A percentile compares a stretch with the other conserved stretches of the same genome.
These are phyloP conservation scores for Lutjanus erythropterus DNA, from an alignment of 2,113 vertebrate species.

Conservation along the genomic window DNA sequence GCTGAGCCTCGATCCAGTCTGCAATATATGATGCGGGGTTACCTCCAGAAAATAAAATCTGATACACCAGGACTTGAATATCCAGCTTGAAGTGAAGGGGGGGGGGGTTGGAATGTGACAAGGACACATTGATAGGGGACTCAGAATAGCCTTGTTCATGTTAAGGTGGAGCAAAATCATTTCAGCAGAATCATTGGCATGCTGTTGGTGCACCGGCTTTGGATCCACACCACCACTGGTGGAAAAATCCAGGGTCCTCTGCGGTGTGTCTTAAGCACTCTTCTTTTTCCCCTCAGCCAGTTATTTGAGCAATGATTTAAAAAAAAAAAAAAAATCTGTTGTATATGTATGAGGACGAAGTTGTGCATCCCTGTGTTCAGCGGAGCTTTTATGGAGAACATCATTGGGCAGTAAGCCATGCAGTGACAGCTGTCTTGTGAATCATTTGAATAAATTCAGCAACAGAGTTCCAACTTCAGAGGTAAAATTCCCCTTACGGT, in stretches of 20 bases:
- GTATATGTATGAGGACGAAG: slow-evolving; percentile 65
- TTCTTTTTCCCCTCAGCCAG: slow-evolving; percentile 33
- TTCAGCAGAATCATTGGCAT: slow-evolving; percentile 44
- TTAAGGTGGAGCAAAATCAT: slow-evolving; percentile 52
- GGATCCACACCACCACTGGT: slow-evolving; percentile 11
- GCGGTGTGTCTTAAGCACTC: slow-evolving; percentile 24
- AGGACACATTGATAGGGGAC: slow-evolving; percentile 42
- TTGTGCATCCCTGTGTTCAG: slow-evolving; percentile 58
- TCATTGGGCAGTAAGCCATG: slow-evolving; percentile 71
- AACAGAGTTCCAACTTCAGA: slow-evolving; percentile 62
- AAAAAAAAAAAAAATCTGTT: slow-evolving; percentile 36
- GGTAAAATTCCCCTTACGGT: slow-evolving; percentile 29
- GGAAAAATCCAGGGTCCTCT: slow-evolving; percentile 19
- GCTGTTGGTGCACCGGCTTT: slow-evolving; percentile 42
- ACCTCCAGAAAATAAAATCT: slow-evolving; percentile 69
- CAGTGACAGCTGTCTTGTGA: slow-evolving; percentile 75
- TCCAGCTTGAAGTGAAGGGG: slow-evolving; percentile 10
- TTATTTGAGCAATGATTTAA: slow-evolving; percentile 55
- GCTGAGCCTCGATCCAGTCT: slow-evolving; percentile 38
- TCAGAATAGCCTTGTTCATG: slow-evolving; percentile 60
- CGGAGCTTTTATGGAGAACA: slow-evolving; percentile 66
- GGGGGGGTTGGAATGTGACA: slow-evolving; percentile 20
- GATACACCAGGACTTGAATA: slow-evolving; percentile 47
- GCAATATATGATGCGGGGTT: slow-evolving; percentile 55
- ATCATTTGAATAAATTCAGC: slow-evolving; percentile 69